phyloP scores from a whole-genome alignment of 1,140 invertebrate species.

The Radopholus similis region DNA sequence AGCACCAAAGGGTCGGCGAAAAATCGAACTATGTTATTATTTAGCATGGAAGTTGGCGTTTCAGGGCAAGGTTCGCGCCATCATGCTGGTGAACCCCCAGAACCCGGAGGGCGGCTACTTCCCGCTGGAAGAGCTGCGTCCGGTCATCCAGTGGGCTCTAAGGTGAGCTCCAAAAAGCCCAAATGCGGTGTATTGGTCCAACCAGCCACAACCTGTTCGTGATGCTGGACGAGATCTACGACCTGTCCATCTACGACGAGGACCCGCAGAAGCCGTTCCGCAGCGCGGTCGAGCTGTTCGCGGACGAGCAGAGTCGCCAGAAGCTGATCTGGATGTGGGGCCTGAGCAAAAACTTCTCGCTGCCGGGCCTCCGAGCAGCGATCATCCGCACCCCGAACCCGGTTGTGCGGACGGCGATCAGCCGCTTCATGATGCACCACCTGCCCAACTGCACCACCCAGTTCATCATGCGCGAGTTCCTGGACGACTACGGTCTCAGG shows the following conservation, averaged over 20 bases:
- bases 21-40: not conserved
- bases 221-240: conserved; percentile 42
- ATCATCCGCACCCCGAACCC: conserved; percentile 36
- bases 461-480: conserved; percentile 38
- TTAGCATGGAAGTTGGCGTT: conserved; percentile 7
- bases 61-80: conserved; percentile 37
- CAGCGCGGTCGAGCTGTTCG: conserved; percentile 34
- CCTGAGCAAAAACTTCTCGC: conserved; percentile 42
- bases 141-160: conserved; percentile 32
- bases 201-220: conserved; percentile 34
- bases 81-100: conserved; percentile 42
- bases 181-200: not conserved
- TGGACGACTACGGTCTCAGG: conserved; percentile 28
- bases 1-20: not conserved
- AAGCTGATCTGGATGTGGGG: conserved; percentile 46
- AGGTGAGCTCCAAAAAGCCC: not conserved
- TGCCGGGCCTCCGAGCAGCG: conserved; percentile 37
- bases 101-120: conserved; percentile 45
- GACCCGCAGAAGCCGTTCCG: conserved; percentile 18
- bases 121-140: conserved; percentile 34
- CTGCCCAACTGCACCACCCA: conserved; percentile 43
- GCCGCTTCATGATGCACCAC: conserved; percentile 43
- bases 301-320: not conserved
- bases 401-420: conserved; percentile 17
- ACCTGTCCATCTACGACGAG: conserved; percentile 37